phyloP scores from a whole-genome alignment of 1,140 invertebrate genomes.

The Meloidogyne hapla region DNA sequence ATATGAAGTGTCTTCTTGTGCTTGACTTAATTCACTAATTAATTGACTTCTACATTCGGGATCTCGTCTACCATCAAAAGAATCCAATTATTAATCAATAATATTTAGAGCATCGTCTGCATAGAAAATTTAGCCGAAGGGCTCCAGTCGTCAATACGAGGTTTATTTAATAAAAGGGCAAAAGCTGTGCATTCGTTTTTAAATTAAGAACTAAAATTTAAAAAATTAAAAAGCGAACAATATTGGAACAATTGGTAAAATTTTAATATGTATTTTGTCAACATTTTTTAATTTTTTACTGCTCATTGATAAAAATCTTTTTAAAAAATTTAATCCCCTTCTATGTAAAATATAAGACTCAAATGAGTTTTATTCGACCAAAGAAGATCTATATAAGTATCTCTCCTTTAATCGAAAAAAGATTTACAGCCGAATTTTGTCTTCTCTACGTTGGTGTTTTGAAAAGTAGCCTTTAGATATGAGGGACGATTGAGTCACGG shows the following conservation, averaged over 20 bases:
- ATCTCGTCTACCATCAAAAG: slow-evolving; percentile 94
- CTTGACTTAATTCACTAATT: slow-evolving; percentile 84
- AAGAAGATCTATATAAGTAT: no score
- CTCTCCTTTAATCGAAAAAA: no score
- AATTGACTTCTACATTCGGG: slow-evolving; percentile 89
- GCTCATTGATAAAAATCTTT: not conserved
- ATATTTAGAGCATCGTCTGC: slow-evolving; percentile 90
- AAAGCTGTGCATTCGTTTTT: slow-evolving; percentile 56
- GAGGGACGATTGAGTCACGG: no score
- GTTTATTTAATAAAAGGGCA: slow-evolving; percentile 62
- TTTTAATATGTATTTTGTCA: no score
- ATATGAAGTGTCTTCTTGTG: slow-evolving; percentile 65
- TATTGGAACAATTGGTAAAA: no score
- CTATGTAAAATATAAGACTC: not conserved
- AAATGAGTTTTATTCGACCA: not conserved
- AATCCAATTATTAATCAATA: slow-evolving; percentile 78
- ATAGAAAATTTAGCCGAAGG: slow-evolving; percentile 67
- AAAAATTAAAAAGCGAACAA: not conserved
- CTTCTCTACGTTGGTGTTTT: no score
- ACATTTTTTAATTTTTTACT: no score
- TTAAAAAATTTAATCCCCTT: not conserved
- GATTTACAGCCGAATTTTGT: no score
- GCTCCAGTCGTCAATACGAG: slow-evolving; percentile 50
- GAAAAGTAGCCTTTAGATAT: no score
- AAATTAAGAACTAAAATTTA: slow-evolving; percentile 8